A percentile compares a stretch with the other conserved stretches of the same genome.
Evolutionary conservation across 1,140 invertebrate species (phyloP).

Genomic region (Rhagoletis pomonella): DNA sequence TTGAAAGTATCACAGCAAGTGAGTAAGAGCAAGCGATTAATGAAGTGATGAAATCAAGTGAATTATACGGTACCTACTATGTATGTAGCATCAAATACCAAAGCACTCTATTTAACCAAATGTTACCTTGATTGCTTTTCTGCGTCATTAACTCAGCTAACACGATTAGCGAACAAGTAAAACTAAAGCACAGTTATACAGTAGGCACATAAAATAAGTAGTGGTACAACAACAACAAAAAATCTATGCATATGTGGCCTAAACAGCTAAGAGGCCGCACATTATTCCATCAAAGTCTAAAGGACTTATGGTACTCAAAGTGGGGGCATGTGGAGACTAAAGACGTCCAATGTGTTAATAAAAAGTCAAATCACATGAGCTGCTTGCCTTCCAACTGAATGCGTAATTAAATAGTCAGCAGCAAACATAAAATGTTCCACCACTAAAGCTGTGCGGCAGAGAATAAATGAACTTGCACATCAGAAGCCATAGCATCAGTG

Average conservation of each 20-base stretch:
- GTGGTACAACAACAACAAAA: neutral
- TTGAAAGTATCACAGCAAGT: neutral
- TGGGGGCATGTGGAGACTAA: neutral
- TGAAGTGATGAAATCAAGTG: neutral
- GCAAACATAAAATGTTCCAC: conserved; percentile 2
- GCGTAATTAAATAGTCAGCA: conserved; percentile 28
- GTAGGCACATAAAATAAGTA: neutral
- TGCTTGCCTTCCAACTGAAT: neutral
- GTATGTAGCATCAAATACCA: neutral
- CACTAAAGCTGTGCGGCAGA: neutral
- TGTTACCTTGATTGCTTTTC: conserved; percentile 43
- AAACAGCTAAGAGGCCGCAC: too few relatives aligned
- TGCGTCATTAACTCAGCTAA: conserved; percentile 8
- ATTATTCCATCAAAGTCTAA: neutral
- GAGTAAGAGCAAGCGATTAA: neutral
- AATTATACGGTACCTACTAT: neutral
- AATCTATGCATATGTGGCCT: neutral
- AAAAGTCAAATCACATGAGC: conserved; percentile 11
- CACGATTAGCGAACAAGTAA: neutral
- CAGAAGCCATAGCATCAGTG: neutral
- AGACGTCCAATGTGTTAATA: neutral
- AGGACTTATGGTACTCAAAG: neutral
- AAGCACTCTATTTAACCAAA: conserved; percentile 18
- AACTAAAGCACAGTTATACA: neutral
- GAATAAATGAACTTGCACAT: neutral